Percentiles rank a stretch among this genome's conserved stretches.
phyloP scores from a whole-genome alignment of 2,888 invertebrate species.

The Chalcosyrphus nemorum region DNA sequence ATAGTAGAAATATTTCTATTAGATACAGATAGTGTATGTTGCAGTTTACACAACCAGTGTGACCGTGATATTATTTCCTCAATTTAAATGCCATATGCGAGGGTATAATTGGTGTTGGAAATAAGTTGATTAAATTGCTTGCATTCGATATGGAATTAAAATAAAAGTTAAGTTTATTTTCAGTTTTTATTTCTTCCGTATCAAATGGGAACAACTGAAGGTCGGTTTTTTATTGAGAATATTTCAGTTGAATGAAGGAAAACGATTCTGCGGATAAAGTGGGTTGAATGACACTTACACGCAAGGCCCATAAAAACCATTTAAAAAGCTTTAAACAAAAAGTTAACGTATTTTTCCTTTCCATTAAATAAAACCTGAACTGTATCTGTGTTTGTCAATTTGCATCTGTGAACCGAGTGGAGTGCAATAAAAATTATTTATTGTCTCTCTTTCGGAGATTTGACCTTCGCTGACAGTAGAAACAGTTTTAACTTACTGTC shows the following conservation, averaged over 20 bases:
- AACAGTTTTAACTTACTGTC: too few relatives aligned
- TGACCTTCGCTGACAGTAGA: too few relatives aligned
- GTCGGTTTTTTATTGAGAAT: slow-evolving; percentile 26
- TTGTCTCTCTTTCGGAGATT: too few relatives aligned
- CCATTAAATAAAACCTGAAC: not conserved
- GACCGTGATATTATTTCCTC: slow-evolving; percentile 65
- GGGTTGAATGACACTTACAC: slow-evolving; percentile 11
- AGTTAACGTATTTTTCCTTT: not conserved
- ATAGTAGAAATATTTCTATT: slow-evolving; percentile 13
- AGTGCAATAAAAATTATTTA: not conserved
- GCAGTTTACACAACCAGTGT: too few relatives aligned
- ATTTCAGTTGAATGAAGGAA: not conserved
- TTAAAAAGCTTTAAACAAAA: not conserved
- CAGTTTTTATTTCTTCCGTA: slow-evolving; percentile 57
- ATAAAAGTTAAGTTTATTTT: not conserved
- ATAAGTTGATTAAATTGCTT: slow-evolving; percentile 50
- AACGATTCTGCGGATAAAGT: not conserved
- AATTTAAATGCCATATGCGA: slow-evolving; percentile 47
- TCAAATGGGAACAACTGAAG: slow-evolving; percentile 50
- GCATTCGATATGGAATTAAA: slow-evolving; percentile 26
- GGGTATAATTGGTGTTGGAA: slow-evolving; percentile 51
- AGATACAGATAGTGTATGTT: not conserved
- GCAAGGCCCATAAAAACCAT: not conserved
- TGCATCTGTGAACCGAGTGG: not conserved
- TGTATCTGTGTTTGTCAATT: too few relatives aligned